phyloP scores from a whole-genome alignment of 2,113 vertebrate species.

The Mirounga angustirostris region DNA sequence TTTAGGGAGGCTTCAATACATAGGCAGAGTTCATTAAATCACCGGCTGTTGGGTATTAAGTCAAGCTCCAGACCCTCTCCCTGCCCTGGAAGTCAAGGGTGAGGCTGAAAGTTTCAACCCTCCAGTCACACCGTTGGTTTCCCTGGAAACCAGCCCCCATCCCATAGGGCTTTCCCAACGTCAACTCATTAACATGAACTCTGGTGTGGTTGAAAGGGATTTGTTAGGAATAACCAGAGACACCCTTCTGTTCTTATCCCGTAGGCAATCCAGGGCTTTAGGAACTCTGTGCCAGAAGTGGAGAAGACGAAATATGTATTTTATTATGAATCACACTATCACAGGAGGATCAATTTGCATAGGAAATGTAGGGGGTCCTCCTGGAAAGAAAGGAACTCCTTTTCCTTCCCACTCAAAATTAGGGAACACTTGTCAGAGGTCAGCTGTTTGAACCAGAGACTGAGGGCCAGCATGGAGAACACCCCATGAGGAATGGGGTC shows the following conservation, averaged over 20 bases:
- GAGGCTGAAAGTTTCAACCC: not conserved
- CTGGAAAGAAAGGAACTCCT: not conserved
- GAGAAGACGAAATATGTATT: not conserved
- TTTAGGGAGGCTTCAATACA: not conserved
- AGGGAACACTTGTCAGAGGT: not conserved
- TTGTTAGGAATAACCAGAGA: not conserved
- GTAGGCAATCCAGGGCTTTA: not conserved
- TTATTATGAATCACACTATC: not conserved
- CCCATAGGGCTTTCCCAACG: not conserved
- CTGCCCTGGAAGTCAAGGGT: not conserved
- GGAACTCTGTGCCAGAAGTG: not conserved
- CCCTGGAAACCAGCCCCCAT: not conserved
- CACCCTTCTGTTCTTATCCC: not conserved
- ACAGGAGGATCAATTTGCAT: too few species aligned
- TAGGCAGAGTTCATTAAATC: fast-evolving
- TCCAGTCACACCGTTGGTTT: not conserved
- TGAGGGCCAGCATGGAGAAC: fast-evolving
- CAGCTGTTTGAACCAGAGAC: not conserved
- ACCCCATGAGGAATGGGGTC: not conserved
- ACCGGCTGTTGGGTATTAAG: not conserved
- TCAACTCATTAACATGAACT: not conserved
- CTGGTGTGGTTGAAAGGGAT: not conserved
- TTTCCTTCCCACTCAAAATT: not conserved
- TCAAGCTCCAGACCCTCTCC: not conserved
- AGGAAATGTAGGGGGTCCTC: not conserved